A percentile compares a stretch with the other conserved stretches of the same genome.
These are phyloP conservation scores for Cerastis leucographa DNA, from an alignment of 2,888 invertebrate species.

Conservation along the genomic window DNA sequence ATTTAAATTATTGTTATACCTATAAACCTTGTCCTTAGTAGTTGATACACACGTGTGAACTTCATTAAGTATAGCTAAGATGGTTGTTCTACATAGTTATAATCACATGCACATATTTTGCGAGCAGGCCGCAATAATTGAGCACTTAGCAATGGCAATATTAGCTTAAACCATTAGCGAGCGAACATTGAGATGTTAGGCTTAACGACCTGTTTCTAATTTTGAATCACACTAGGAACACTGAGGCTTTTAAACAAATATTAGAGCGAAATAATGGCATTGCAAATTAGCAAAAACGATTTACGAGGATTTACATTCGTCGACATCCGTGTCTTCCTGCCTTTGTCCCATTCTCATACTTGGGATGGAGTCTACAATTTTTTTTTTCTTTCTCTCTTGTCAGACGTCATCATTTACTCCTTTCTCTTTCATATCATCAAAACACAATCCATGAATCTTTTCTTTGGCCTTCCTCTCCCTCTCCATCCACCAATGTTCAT, in stretches of 20 bases:
- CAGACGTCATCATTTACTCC: no score
- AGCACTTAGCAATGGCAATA: slow-evolving; percentile 52
- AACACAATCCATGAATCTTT: no score
- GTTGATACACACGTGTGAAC: not conserved
- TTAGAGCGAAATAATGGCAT: not conserved
- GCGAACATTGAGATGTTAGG: slow-evolving; percentile 5
- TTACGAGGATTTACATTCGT: not conserved
- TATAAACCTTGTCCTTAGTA: not conserved
- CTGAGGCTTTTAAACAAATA: not conserved
- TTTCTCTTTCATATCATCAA: no score
- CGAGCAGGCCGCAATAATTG: slow-evolving; percentile 31
- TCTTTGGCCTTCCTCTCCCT: no score
- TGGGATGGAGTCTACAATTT: no score
- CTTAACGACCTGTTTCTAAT: slow-evolving; percentile 16
- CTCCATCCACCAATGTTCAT: no score
- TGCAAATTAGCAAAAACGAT: not conserved
- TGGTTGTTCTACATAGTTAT: slow-evolving; percentile 23
- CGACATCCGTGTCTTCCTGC: no score
- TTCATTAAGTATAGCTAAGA: slow-evolving; percentile 6
- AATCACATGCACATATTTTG: slow-evolving; percentile 39
- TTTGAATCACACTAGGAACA: not conserved
- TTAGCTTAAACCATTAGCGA: slow-evolving; percentile 44
- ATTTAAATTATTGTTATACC: not conserved
- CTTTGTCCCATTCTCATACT: no score
- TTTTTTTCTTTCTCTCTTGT: no score